Conservation (phyloP, 2,888 invertebrate genomes). For the Andrena marginata region DNA sequence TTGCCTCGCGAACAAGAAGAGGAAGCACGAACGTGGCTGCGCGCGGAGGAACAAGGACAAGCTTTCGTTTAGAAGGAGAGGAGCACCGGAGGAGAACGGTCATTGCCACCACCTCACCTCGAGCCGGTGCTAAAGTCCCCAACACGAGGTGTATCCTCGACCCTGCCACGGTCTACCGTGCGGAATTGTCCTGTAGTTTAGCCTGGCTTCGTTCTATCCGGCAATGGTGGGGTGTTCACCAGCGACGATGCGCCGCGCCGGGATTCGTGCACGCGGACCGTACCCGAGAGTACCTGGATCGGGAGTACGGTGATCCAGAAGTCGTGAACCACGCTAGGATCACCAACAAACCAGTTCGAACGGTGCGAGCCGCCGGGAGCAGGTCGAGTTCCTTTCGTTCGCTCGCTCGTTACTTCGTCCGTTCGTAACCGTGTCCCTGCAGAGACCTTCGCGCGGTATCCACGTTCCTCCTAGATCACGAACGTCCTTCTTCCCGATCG, state of each 20-base stretch:
- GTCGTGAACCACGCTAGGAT: conserved; percentile 63
- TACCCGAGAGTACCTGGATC: conserved; percentile 70
- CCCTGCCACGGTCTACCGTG: conserved; percentile 63
- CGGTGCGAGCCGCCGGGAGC: conserved; percentile 62
- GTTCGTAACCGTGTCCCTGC: background rate
- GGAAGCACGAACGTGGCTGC: conserved; percentile 17
- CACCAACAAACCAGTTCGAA: conserved; percentile 71
- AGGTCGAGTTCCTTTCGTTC: conserved; percentile 45
- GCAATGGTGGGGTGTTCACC: conserved; percentile 60
- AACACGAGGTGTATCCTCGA: conserved; percentile 61
- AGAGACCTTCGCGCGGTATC: background rate
- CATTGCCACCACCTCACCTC: conserved; percentile 84
- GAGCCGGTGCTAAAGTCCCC: conserved; percentile 76
- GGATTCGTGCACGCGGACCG: conserved; percentile 73
- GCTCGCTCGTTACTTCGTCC: background rate
- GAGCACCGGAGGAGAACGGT: conserved; percentile 80
- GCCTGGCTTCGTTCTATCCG: conserved; percentile 54
- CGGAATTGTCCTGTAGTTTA: conserved; percentile 66
- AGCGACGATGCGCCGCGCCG: conserved; percentile 64
- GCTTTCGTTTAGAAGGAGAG: conserved; percentile 44
- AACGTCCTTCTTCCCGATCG: background rate
- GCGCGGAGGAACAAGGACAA: conserved; percentile 26
- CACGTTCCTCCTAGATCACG: conserved; percentile 6
- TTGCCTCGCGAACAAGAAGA: conserved; percentile 31
- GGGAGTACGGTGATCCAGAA: conserved; percentile 65